Percentiles rank a stretch among this genome's conserved stretches.
Evolutionary conservation across 2,888 invertebrate species (phyloP).

Genomic region (Phyto melanocephala): DNA sequence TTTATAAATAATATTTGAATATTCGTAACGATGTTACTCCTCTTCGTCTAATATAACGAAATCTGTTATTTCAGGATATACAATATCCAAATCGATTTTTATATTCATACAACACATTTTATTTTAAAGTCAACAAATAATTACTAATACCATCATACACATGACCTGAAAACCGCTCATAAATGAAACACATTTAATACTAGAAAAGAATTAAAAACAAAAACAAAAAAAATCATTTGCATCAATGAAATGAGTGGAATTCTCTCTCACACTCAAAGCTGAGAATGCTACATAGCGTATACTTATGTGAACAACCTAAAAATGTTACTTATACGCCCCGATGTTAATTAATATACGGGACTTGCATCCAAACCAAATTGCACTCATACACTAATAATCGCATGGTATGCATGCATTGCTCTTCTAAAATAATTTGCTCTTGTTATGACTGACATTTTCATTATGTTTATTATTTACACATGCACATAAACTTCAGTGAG

Average conservation of each 20-base stretch:
- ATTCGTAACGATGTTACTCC: no score
- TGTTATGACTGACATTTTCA: conserved; percentile 27
- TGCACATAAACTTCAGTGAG: neutral
- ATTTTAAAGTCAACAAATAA: conserved; percentile 16
- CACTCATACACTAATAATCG: neutral
- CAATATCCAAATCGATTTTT: no score
- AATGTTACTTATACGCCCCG: conserved; percentile 24
- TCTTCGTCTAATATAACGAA: no score
- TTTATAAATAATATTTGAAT: no score
- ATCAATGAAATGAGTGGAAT: conserved; percentile 3
- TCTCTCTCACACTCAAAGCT: conserved; percentile 10
- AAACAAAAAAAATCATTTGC: conserved; percentile 14
- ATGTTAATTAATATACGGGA: neutral
- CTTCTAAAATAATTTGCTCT: conserved; percentile 12
- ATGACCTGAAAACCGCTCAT: conserved; percentile 11
- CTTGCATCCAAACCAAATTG: neutral
- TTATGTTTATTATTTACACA: conserved; percentile 8
- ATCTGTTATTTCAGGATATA: no score
- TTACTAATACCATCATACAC: neutral
- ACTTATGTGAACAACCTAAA: neutral
- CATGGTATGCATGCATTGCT: neutral
- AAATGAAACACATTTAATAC: no score
- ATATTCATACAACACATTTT: no score
- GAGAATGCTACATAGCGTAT: conserved; percentile 28
- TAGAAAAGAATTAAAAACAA: neutral